Evolutionary conservation across 2,888 invertebrate genomes (phyloP).

Genomic region (Cyclophora punctaria): DNA sequence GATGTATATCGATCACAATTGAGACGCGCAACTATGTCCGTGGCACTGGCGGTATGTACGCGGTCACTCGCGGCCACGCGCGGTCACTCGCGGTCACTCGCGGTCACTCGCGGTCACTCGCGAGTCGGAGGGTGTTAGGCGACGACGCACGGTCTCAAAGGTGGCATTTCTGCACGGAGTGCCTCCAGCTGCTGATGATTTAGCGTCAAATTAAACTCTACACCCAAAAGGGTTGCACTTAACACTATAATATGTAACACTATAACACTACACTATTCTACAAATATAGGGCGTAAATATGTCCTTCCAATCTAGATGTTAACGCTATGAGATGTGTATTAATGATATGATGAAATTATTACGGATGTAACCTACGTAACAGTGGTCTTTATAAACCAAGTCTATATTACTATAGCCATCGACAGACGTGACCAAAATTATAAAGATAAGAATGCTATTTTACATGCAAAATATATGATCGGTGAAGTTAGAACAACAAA

Average conservation of each 20-base stretch:
- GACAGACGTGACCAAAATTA: constrained; percentile 22
- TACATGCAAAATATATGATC: background rate
- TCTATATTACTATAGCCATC: constrained; percentile 24
- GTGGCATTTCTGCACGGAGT: too few species aligned
- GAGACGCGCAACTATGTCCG: too few species aligned
- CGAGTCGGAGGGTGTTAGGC: too few species aligned
- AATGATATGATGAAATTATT: constrained; percentile 67
- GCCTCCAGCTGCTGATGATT: constrained; percentile 3
- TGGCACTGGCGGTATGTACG: too few species aligned
- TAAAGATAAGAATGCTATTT: background rate
- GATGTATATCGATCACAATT: too few species aligned
- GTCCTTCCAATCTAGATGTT: constrained; percentile 56
- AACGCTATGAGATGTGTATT: constrained; percentile 65
- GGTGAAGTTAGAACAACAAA: background rate
- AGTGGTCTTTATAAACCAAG: constrained; percentile 22
- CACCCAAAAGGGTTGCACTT: constrained; percentile 48
- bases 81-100: too few species aligned
- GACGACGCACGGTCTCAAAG: background rate
- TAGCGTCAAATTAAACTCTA: constrained; percentile 22
- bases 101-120: too few species aligned
- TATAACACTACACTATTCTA: constrained; percentile 49
- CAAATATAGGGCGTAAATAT: constrained; percentile 52
- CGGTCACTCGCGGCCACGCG: too few species aligned
- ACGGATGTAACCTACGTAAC: constrained; percentile 9
- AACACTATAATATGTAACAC: constrained; percentile 39